Evolutionary conservation across 2,797 vertebrate species (phyloP).

Genomic region (Peromyscus aztecus): DNA sequence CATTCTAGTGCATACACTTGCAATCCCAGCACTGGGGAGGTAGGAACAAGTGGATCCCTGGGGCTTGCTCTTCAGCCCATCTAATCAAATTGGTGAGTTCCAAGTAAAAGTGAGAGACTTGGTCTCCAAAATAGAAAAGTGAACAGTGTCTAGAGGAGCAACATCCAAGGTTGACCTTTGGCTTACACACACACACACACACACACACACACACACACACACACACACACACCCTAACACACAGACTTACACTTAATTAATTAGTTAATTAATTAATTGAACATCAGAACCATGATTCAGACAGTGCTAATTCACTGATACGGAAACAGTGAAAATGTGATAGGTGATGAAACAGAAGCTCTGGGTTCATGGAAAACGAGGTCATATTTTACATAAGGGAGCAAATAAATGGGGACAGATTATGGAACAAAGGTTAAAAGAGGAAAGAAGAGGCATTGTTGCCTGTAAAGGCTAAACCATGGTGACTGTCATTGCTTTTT

Average conservation of each 20-base stretch:
- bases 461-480: not conserved
- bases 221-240: not conserved
- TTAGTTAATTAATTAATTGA: not conserved
- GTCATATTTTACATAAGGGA: not conserved
- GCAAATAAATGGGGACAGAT: constrained; percentile 24
- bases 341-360: not conserved
- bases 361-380: not conserved
- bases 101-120: not conserved
- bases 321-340: not conserved
- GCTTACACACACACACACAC: not conserved
- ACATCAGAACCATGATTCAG: not conserved
- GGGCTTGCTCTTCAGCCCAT: not conserved
- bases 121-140: not conserved
- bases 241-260: not conserved
- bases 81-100: not conserved
- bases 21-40: not conserved
- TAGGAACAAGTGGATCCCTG: not conserved
- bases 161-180: not conserved
- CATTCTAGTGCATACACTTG: not conserved
- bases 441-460: not conserved
- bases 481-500: constrained; percentile 22
- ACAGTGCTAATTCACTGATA: not conserved
- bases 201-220: not conserved
- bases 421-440: constrained; percentile 19
- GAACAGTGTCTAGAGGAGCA: not conserved